These are phyloP conservation scores for Silvanus unidentatus DNA, from an alignment of 2,888 invertebrate species.

Conservation along the genomic window DNA sequence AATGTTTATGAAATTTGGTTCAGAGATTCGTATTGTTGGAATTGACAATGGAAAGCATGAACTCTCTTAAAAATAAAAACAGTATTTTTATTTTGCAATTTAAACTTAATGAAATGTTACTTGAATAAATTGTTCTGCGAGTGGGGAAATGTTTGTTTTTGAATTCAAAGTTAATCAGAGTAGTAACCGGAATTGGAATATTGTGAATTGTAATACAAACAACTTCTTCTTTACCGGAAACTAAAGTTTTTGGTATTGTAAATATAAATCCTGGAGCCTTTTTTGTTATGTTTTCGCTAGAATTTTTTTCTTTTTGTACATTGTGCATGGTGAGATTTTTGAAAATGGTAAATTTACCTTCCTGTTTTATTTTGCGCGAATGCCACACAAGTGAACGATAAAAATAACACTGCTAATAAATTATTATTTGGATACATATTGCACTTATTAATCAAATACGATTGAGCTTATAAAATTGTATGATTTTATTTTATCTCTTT, in stretches of 20 bases:
- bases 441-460: no score
- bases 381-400: no score
- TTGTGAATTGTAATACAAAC: slow-evolving; percentile 39
- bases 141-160: slow-evolving; percentile 35
- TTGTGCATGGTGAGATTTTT: no score
- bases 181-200: slow-evolving; percentile 27
- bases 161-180: slow-evolving; percentile 37
- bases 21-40: slow-evolving; percentile 26
- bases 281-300: neutral
- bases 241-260: slow-evolving; percentile 37
- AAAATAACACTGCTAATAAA: no score
- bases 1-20: slow-evolving; percentile 34
- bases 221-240: slow-evolving; percentile 38
- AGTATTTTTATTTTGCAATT: neutral
- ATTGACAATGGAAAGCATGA: slow-evolving; percentile 38
- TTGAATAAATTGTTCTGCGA: slow-evolving; percentile 32
- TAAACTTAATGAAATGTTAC: slow-evolving; percentile 22
- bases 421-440: no score
- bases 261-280: slow-evolving; percentile 36
- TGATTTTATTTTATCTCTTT: no score
- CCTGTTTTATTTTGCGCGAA: no score
- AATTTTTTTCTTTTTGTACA: no score
- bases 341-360: no score
- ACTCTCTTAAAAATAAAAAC: slow-evolving; percentile 31
- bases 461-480: no score